Base-by-base conservation (phyloP, 2,888 invertebrate species). In the Nemotelus pantherinus region DNA sequence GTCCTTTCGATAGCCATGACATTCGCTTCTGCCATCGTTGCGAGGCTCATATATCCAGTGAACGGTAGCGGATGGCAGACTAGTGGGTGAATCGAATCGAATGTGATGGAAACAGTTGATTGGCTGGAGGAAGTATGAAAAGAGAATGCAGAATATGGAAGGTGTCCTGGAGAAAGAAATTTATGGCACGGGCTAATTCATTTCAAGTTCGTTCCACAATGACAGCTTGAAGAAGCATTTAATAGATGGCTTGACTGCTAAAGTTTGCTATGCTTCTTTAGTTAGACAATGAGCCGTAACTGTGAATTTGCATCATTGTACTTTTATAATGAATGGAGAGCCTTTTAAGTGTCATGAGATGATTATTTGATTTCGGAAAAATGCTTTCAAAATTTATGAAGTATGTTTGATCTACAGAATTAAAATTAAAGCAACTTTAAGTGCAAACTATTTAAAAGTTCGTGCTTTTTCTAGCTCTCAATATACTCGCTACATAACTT, bases 61-160 rank as follows among this genome's bases (percentile, higher is more conserved):
- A 63, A 41, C 39, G 5, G 41, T 63, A 43, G 5, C 7, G 63
- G 41, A 3, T 39, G 5, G 39, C 41, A 41, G 53, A 10, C 25
- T 55, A 70, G 41, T 82, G 81, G 81, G 82, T 84, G 85, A 84
- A 82, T 83, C 84, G 84, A 85, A 85, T 85, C 85, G 85, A 84
- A 84, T 85, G 84, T 84, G 85, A 84, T 85, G 84, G 84, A 83
- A 85, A 83, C 83, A 81, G 84, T 82, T 85, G 85, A 85, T 85
- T 85, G 55, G 63, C 25, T 25, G 25, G 25, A 25, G 43, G 41
- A 10, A 63, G 43, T 41, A 63, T 41, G 43, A 43, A 60, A 47
- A 50, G 10, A 74, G 43, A 60, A 41, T n/a, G 50, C 44, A 58
- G 45, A 44, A 63, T 7, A 60, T 3, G 39, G 60, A 47, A 60